Percentiles rank a stretch among this genome's conserved stretches.
These are phyloP conservation scores for Acanthosepion esculentum DNA, from an alignment of 2,888 invertebrate species.

Conservation along the genomic window DNA sequence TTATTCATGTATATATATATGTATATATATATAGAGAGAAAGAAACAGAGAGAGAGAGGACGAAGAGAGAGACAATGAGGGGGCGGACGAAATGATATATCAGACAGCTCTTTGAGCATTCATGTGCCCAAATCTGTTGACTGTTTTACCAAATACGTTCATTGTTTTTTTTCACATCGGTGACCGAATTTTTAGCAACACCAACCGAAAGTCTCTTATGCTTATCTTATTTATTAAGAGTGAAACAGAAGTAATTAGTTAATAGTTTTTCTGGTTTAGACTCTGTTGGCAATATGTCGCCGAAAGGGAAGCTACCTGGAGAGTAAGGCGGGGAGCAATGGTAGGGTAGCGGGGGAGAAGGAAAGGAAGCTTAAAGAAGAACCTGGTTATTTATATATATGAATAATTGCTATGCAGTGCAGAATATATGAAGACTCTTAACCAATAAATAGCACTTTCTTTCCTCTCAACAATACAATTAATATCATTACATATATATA, in stretches of 20 bases:
- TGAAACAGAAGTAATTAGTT: background rate
- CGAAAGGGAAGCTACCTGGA: background rate
- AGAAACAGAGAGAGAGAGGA: too few species aligned
- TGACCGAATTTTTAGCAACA: background rate
- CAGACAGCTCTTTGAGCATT: too few species aligned
- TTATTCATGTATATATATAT: too few species aligned
- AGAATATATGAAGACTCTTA: too few species aligned
- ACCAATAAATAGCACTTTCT: too few species aligned
- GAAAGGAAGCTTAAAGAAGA: background rate
- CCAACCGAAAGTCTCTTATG: background rate
- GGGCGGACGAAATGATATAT: too few species aligned
- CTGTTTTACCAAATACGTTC: background rate
- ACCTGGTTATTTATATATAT: background rate
- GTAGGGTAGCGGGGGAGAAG: background rate
- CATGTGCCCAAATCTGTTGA: background rate
- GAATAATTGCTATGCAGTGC: too few species aligned
- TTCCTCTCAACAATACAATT: too few species aligned
- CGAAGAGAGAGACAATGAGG: too few species aligned
- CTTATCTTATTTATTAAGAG: background rate
- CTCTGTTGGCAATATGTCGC: background rate
- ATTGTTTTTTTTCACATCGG: background rate
- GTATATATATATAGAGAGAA: too few species aligned
- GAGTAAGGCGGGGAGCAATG: background rate
- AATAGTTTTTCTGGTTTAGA: background rate
- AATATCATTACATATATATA: too few species aligned